A percentile compares a stretch with the other conserved stretches of the same genome.
These are phyloP conservation scores for Pagrus major DNA, from an alignment of 2,113 vertebrate genomes.

Conservation along the genomic window DNA sequence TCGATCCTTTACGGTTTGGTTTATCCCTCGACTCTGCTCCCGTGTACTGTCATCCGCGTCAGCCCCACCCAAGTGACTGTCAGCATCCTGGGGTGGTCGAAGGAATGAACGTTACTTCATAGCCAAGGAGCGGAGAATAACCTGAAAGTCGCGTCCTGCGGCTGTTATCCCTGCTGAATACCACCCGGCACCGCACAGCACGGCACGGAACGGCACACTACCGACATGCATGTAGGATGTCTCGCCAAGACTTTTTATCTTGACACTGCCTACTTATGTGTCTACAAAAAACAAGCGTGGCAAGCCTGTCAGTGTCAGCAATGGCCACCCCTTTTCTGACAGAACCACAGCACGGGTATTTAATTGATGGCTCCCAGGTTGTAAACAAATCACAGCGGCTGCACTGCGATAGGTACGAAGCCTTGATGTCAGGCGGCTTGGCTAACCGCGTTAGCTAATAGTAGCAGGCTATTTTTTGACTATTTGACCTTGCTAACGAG, in stretches of 20 bases:
- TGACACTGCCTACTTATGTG: slow-evolving; percentile 16
- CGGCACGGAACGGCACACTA: not conserved
- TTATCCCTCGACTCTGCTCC: slow-evolving; percentile 40
- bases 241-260: not conserved
- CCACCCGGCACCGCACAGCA: not conserved
- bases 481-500: slow-evolving; percentile 40
- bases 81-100: slow-evolving; percentile 69
- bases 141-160: slow-evolving; percentile 55
- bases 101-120: slow-evolving; percentile 35
- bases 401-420: not conserved
- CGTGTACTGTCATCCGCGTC: slow-evolving; percentile 57
- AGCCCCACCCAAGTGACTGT: slow-evolving; percentile 70
- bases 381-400: slow-evolving; percentile 17
- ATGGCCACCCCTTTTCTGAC: slow-evolving; percentile 16
- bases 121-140: slow-evolving; percentile 13
- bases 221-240: not conserved
- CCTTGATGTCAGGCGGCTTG: slow-evolving; percentile 9
- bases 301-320: slow-evolving; percentile 1
- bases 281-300: not conserved
- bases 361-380: no score
- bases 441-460: slow-evolving; percentile 48
- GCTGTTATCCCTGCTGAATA: not conserved
- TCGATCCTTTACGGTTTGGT: slow-evolving; percentile 10
- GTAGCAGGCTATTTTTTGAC: slow-evolving; percentile 20
- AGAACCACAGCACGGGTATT: not conserved